Evolutionary conservation across 2,797 vertebrate genomes (phyloP), one percentile per base, ranked within the genome.

Genomic region (Thaleichthys pacificus): DNA sequence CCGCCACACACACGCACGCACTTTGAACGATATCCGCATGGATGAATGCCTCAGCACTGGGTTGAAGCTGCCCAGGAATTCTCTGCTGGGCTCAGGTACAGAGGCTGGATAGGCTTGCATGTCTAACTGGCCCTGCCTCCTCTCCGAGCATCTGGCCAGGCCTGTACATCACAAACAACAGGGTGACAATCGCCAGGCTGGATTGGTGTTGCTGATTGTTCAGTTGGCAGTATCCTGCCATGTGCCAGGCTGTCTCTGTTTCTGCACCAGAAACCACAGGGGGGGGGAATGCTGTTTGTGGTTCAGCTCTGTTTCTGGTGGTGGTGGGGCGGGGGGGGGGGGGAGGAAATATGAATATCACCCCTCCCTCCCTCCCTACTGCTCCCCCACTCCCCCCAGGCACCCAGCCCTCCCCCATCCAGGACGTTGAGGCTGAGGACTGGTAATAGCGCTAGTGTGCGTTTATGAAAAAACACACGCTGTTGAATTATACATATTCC

Each of bases 401-500:
- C 81, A 80, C 78, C 74, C 78, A 80, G 88, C 77, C 81, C 82
- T 76, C 68, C 82, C 86, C 83, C 80, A 74, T 79, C 80, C 80
- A 71, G 74, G 77, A 74, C 78, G 87, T 86, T 47, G 76, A 84
- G 61, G 73, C 84, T 86, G 77, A 86, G 73, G 81, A 79, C 80
- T 84, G 80, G 87, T 89, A 91, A 88, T 87, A 86, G 82, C 82
- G 82, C 85, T 78, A 89, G 88, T 89, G 88, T 85, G 86, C 84
- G 74, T 91, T 91, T 91, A 81, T 71, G 69, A 83, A 69, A 81
- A 17, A 22, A 57, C 56, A 80, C 78, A 79, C 72, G 71, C 80
- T 87, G 83, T 84, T 93, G 89, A 90, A 91, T 92, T 91, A 92
- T 89, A 88, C 86, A 91, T 91, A 86, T 87, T 92, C 85, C 90